Percentiles rank a stretch among this genome's conserved stretches.
These are phyloP conservation scores for Trogon surrucura DNA, from an alignment of 2,113 vertebrate genomes.

Conservation along the genomic window DNA sequence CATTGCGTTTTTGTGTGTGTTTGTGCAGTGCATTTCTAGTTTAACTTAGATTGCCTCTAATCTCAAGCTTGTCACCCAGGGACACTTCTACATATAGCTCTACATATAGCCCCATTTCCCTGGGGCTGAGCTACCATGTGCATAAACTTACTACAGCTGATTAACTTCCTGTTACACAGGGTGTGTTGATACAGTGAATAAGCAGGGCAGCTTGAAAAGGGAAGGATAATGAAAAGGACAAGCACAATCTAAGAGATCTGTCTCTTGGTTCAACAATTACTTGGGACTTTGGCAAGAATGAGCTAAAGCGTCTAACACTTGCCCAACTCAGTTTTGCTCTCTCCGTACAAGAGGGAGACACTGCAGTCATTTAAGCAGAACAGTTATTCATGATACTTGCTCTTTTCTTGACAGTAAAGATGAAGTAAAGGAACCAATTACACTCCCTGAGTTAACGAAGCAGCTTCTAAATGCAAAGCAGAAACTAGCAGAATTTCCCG, in stretches of 20 bases:
- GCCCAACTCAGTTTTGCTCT: not conserved
- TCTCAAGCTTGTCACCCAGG: not conserved
- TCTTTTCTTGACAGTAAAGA: constrained; percentile 64
- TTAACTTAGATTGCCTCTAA: not conserved
- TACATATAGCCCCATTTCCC: too few species aligned
- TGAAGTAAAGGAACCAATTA: constrained; percentile 61
- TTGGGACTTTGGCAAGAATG: not conserved
- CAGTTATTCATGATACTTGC: not conserved
- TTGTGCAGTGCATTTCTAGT: not conserved
- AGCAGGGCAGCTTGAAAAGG: not conserved
- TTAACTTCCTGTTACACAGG: not conserved
- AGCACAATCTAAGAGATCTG: not conserved
- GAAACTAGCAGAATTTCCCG: constrained; percentile 80
- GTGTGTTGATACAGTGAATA: not conserved
- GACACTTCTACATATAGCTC: not conserved
- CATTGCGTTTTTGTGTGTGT: not conserved
- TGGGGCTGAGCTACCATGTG: not conserved
- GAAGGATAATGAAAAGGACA: not conserved
- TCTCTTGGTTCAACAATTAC: not conserved
- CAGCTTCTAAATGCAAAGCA: constrained; percentile 82
- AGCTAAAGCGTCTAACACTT: not conserved
- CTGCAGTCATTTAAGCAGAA: not conserved
- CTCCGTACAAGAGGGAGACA: not conserved
- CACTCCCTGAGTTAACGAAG: constrained; percentile 83
- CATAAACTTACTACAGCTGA: not conserved